phyloP scores from a whole-genome alignment of 1,140 invertebrate genomes.

The Calephelis nemesis region DNA sequence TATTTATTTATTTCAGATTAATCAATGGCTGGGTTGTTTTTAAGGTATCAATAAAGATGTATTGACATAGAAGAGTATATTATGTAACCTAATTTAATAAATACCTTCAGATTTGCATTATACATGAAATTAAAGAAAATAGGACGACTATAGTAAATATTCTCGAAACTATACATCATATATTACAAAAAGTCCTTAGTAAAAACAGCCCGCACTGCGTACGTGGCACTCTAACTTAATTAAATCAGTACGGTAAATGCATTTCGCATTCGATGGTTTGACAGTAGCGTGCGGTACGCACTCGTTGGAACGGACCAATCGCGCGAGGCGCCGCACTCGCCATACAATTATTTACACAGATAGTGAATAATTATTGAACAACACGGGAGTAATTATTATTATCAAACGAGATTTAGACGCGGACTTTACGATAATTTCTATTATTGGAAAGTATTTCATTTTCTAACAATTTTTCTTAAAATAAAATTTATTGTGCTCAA shows the following conservation, averaged over 20 bases:
- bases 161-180: not conserved
- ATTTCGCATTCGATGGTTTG: constrained; percentile 32
- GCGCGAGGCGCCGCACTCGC: too few species aligned
- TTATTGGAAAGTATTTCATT: too few species aligned
- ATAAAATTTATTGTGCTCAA: too few species aligned
- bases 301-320: too few species aligned
- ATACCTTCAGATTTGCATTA: constrained; percentile 9
- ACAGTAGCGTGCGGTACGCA: constrained; percentile 12
- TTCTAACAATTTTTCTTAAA: too few species aligned
- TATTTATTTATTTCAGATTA: too few species aligned
- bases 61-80: not conserved
- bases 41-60: not conserved
- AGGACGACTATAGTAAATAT: not conserved
- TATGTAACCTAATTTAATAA: constrained; percentile 6
- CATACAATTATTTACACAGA: too few species aligned
- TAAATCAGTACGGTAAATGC: constrained; percentile 24
- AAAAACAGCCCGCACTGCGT: constrained; percentile 17
- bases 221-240: constrained; percentile 20
- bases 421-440: too few species aligned
- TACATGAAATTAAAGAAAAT: not conserved
- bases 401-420: too few species aligned
- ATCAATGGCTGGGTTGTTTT: too few species aligned
- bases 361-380: too few species aligned
- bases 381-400: too few species aligned
- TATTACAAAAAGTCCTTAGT: not conserved